Percentiles rank a stretch among this genome's conserved stretches.
Conservation (phyloP, 1,140 invertebrate genomes). For the Dendrolimus kikuchii region DNA sequence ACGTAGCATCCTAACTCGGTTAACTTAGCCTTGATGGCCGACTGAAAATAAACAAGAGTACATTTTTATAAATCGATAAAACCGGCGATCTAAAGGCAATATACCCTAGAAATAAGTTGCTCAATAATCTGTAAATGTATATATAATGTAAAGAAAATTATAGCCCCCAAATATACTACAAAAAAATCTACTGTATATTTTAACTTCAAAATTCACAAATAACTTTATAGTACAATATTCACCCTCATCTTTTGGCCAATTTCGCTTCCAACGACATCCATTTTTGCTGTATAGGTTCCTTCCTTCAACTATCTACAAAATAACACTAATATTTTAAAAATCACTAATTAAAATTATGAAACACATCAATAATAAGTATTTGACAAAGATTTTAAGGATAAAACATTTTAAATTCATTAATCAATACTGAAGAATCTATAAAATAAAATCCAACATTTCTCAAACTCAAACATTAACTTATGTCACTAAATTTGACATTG, state of each 20-base stretch:
- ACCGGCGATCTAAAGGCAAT: neutral
- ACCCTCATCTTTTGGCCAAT: conserved; percentile 81
- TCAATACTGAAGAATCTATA: neutral
- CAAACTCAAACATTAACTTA: no score
- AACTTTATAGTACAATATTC: conserved; percentile 34
- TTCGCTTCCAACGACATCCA: conserved; percentile 74
- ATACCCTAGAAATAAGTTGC: neutral
- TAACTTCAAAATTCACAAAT: no score
- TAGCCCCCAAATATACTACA: no score
- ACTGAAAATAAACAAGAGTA: conserved; percentile 74
- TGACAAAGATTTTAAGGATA: neutral
- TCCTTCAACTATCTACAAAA: conserved; percentile 3
- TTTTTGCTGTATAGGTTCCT: conserved; percentile 21
- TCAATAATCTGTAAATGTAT: no score
- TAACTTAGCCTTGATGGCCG: conserved; percentile 95
- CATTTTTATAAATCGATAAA: conserved; percentile 3
- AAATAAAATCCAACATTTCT: neutral
- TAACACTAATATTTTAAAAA: conserved; percentile 7
- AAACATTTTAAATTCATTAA: conserved; percentile 1
- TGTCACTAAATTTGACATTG: no score
- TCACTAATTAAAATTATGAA: neutral
- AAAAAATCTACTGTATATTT: no score
- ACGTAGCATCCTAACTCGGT: conserved; percentile 90
- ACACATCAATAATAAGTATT: neutral
- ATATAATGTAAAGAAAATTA: no score